Evolutionary conservation across 2,888 invertebrate species (phyloP), one percentile per base, ranked within the genome.

Genomic region (Drosophila pseudotakahashii): DNA sequence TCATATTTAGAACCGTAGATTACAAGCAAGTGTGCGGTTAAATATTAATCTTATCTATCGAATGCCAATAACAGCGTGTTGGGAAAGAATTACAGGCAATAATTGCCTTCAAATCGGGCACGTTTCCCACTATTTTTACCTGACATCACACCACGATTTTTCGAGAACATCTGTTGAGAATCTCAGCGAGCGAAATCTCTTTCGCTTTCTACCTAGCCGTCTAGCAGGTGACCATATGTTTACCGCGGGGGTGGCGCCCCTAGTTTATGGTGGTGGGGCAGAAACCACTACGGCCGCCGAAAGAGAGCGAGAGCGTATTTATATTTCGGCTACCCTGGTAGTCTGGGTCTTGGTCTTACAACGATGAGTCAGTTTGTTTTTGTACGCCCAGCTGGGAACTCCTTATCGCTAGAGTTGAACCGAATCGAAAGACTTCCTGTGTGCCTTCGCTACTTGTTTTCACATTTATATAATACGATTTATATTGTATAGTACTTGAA

Each of bases 381-480:
- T 67, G 77, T 62, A 71, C 74, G 71, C 76, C 37, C 71, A 74
- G 73, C 78, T 72, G 81, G 53, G 72, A 74, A 77, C 68, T 77
- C 54, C 74, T 71, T 16, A 68, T 19, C 52, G 54, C 44, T 13
- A 14, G 19, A 19, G 48, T 39, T 30, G 13, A 60, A 30, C 7
- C 10, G 19, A 32, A 16, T 52, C 26, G 39, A 64, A 72, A 51
- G 47, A 48, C 41, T 55, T 41, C 48, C 57, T 23, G 66, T 48
- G 64, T 77, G 75, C 73, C 62, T 68, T 62, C 58, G 63, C 36
- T 61, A 73, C 61, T 36, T 51, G 23, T 51, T 26, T 30, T 34
- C 11, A 48, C 11, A 63, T 84, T 70, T 81, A 82, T 77, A 85
- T 85, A 82, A 77, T 75, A 72, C 66, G 55, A 78, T 55, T 64